Evolutionary conservation across 2,113 vertebrate genomes (phyloP).

Genomic region (Austrofundulus limnaeus): DNA sequence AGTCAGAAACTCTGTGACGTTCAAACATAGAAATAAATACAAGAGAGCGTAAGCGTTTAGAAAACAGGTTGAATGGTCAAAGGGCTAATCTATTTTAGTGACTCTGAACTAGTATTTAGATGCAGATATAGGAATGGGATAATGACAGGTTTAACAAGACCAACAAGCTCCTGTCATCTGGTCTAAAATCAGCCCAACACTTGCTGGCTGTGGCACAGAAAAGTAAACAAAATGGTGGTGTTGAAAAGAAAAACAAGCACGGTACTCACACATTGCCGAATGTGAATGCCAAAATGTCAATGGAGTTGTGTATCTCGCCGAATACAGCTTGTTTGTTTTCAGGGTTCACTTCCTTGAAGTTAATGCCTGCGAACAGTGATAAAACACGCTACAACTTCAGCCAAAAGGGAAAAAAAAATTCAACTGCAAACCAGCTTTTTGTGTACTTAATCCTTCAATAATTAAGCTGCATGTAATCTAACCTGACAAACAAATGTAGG

Average conservation of each 20-base stretch:
- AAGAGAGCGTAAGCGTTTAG: conserved; percentile 4
- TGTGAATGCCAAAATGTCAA: conserved; percentile 94
- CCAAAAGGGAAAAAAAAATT: conserved; percentile 23
- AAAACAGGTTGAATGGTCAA: neutral
- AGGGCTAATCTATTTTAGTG: neutral
- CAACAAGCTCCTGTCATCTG: conserved; percentile 11
- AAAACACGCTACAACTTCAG: conserved; percentile 47
- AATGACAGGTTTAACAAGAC: neutral
- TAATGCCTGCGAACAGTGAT: conserved; percentile 81
- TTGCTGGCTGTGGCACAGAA: conserved; percentile 18
- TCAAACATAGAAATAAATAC: neutral
- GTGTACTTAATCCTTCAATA: conserved; percentile 16
- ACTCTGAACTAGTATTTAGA: conserved; percentile 13
- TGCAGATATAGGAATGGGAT: neutral
- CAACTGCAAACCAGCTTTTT: neutral
- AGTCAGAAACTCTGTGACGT: conserved; percentile 90
- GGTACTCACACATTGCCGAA: conserved; percentile 97
- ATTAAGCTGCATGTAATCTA: neutral
- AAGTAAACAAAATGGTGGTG: conserved; percentile 17
- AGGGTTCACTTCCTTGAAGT: conserved; percentile 91
- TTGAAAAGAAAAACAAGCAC: conserved; percentile 44
- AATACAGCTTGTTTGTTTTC: conserved; percentile 87
- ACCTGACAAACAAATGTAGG: neutral
- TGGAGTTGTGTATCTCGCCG: conserved; percentile 89
- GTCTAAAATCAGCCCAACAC: neutral